Base-by-base conservation (phyloP, 2,113 vertebrate genomes). In the Gopherus flavomarginatus region DNA sequence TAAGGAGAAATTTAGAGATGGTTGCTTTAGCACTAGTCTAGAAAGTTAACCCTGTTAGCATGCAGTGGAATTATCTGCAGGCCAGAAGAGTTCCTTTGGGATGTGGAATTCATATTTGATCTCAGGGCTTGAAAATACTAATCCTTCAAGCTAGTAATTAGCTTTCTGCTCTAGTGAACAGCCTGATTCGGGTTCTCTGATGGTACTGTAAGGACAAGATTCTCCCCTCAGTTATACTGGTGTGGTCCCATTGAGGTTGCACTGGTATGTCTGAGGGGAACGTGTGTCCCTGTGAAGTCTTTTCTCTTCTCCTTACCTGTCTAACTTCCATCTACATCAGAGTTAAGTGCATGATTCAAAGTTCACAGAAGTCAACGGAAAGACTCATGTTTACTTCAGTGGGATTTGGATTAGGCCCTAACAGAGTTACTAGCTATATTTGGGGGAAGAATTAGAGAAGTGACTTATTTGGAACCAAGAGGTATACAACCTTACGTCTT, bases 1-100 rank as follows among this genome's bases (percentile, higher is more conserved):
- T 83, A 90, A 93, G 87, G 89, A 78, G 9, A 85, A 17, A 56
- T 49, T 44, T 31, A 96, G 44, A 90, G 10, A 77, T 0, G 8
- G 42, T 75, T 94, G 29, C 5, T 82, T 72, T 54, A 35, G 50
- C 14, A 53, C 57, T 24, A 84, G 5, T 8, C 90, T 83, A 29
- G 38, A 82, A 57, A 31, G 49, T 82, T 3, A 35, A 72, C 3
- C 2, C 54, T 21, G 12, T 57, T 14, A 72, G 9, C 52, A 88
- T 2, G 17, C 3, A 54, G 7, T 42, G 13, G 50, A 62, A 83
- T 35, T 81, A 29, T 81, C 90, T 87, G 27, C 53, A 35, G 27
- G 35, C 42, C 0, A 4, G 90, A n/a, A 93, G 88, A 31, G 13
- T 79, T 79, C 29, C 72, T 42, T 47, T 42, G 69, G 24, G 75